Percentiles rank a stretch among this genome's conserved stretches.
phyloP scores from a whole-genome alignment of 2,113 vertebrate species.

The Dicrurus megarhynchus region DNA sequence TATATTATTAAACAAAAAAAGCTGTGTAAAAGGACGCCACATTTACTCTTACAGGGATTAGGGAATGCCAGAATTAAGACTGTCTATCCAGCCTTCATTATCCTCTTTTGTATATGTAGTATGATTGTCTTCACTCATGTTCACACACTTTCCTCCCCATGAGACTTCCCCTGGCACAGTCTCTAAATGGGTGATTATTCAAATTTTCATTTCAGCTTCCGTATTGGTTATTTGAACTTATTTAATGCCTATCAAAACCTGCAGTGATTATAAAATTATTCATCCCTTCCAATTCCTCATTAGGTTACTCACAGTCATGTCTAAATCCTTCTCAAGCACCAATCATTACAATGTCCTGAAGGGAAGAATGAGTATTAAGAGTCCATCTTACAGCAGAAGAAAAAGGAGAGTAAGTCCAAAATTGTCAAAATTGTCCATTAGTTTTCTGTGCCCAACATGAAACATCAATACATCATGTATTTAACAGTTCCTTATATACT shows the following conservation, averaged over 20 bases:
- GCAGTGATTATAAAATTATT: slow-evolving; percentile 20
- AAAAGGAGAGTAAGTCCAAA: background rate
- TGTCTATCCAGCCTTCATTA: background rate
- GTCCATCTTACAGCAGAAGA: background rate
- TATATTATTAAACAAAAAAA: background rate
- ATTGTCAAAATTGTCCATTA: background rate
- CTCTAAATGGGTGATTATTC: background rate
- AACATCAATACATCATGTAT: background rate
- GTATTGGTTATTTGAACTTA: background rate
- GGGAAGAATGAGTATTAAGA: background rate
- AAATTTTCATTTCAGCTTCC: slow-evolving; percentile 1
- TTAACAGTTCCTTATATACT: background rate
- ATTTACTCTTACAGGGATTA: background rate
- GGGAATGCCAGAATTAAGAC: background rate
- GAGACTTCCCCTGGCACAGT: background rate
- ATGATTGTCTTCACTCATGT: background rate
- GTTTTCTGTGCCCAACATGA: background rate
- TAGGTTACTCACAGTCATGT: background rate
- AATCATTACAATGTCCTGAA: background rate
- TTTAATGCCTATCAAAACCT: slow-evolving; percentile 1
- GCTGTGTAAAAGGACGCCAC: background rate
- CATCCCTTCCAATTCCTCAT: background rate
- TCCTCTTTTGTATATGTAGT: background rate
- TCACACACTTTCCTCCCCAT: background rate
- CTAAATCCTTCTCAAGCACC: slow-evolving; percentile 12